Evolutionary conservation across 2,888 invertebrate species (phyloP).

Genomic region (Cabera pusaria): DNA sequence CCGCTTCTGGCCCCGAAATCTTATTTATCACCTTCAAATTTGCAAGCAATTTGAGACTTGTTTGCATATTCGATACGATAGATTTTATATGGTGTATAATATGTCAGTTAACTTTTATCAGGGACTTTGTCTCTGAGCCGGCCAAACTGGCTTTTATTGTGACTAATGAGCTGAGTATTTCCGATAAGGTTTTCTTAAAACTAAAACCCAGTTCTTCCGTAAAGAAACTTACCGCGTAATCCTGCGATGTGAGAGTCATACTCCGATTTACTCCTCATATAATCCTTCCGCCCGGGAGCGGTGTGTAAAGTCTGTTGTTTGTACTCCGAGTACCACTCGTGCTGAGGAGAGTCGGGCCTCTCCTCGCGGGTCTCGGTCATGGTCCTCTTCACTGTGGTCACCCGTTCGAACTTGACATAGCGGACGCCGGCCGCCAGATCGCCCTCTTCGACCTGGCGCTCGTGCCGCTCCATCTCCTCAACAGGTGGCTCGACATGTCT

Average conservation of each 20-base stretch:
- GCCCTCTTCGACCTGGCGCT: constrained; percentile 84
- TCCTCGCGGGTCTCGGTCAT: constrained; percentile 78
- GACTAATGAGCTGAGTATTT: constrained; percentile 8
- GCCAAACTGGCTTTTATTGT: too few species aligned
- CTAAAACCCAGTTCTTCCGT: too few species aligned
- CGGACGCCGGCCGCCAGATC: constrained; percentile 85
- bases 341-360: constrained; percentile 69
- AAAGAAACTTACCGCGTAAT: constrained; percentile 88
- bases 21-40: constrained; percentile 24
- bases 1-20: constrained; percentile 20
- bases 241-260: constrained; percentile 94
- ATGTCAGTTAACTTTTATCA: too few species aligned
- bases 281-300: constrained; percentile 86
- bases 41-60: constrained; percentile 18
- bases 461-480: constrained; percentile 54
- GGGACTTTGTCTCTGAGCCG: too few species aligned
- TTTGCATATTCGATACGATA: constrained; percentile 19
- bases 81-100: too few species aligned
- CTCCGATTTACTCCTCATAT: constrained; percentile 90
- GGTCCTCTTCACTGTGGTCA: constrained; percentile 85
- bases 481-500: constrained; percentile 67
- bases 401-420: constrained; percentile 88
- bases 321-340: constrained; percentile 76
- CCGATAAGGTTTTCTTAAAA: constrained; percentile 12
- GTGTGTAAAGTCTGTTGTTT: constrained; percentile 84